These are phyloP conservation scores for Ormia ochracea DNA, from an alignment of 2,888 invertebrate species.

Conservation along the genomic window DNA sequence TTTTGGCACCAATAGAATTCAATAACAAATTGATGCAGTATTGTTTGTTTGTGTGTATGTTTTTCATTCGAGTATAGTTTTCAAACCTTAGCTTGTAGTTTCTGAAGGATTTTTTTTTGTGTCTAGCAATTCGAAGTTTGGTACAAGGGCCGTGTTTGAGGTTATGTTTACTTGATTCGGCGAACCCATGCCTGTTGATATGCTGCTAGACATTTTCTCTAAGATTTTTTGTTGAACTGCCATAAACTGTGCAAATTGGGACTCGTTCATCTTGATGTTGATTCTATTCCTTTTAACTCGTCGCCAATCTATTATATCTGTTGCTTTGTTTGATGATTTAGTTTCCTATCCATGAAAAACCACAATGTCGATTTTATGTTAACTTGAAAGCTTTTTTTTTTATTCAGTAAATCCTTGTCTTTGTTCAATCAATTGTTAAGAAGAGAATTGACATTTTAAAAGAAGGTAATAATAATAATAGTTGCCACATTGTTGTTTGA, in stretches of 20 bases:
- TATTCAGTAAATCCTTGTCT: too few species aligned
- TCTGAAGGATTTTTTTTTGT: constrained; percentile 29
- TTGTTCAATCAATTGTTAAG: too few species aligned
- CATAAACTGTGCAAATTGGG: constrained; percentile 34
- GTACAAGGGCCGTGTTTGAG: constrained; percentile 33
- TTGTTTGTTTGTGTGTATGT: constrained; percentile 23
- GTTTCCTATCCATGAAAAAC: too few species aligned
- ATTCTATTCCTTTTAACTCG: too few species aligned
- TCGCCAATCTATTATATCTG: too few species aligned
- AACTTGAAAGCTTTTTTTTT: too few species aligned
- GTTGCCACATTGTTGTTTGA: too few species aligned
- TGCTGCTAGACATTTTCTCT: not conserved
- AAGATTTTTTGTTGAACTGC: constrained; percentile 20
- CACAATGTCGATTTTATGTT: too few species aligned
- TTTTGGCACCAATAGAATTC: constrained; percentile 45
- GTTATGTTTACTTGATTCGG: not conserved
- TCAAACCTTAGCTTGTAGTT: constrained; percentile 35
- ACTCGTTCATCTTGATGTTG: too few species aligned
- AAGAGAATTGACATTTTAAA: too few species aligned
- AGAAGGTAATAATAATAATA: too few species aligned
- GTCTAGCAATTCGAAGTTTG: constrained; percentile 35
- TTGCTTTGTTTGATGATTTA: too few species aligned
- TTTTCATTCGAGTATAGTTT: constrained; percentile 40
- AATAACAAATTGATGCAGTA: constrained; percentile 35
- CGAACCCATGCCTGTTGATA: not conserved